Base-by-base conservation (phyloP, 2,888 invertebrate species). In the Mythimna vitellina region DNA sequence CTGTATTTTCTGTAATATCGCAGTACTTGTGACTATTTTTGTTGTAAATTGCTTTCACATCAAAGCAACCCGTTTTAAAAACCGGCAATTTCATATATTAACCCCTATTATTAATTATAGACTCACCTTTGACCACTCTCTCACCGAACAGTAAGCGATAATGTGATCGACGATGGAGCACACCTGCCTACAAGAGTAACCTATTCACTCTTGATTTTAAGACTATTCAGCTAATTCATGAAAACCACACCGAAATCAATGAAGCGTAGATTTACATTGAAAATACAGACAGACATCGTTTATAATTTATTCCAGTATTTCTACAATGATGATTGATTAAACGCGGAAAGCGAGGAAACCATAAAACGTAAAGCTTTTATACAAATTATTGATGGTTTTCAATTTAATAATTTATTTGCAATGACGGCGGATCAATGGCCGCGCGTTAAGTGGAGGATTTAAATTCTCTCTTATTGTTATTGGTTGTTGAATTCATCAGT, bases 321-420 rank as follows among this genome's bases (percentile, higher is more conserved):
- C 8, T 49, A n/a, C 3, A 49, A 17, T 49, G 25, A 49, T 57
- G 35, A 49, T 57, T 12, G 35, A 70, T 49, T 70, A 20, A 38
- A 22, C 14, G 22, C 29, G 10, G 32, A n/a, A 35, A 32, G 25
- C 29, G 49, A 20, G 29, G 29, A 70, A 70, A 70, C 70, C n/a
- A 56, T 62, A 67, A 51, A 57, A 61, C 32, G 25, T 29, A 20
- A 29, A 70, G 49, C 56, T 57, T 67, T 67, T 29, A 25, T 60
- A 38, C 51, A 32, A 49, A 58, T 70, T 51, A 62, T 74, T 51
- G 14, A 57, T 57, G 51, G 49, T 12, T 62, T 56, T 61, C 46
- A 73, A 46, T 73, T 65, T 22, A 73, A 60, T 60, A 7, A 71
- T 73, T 73, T 54, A 63, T 66, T 66, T 32, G 42, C 14, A 20